Evolutionary conservation across 2,797 vertebrate species (phyloP).

Genomic region (Cuniculus paca): DNA sequence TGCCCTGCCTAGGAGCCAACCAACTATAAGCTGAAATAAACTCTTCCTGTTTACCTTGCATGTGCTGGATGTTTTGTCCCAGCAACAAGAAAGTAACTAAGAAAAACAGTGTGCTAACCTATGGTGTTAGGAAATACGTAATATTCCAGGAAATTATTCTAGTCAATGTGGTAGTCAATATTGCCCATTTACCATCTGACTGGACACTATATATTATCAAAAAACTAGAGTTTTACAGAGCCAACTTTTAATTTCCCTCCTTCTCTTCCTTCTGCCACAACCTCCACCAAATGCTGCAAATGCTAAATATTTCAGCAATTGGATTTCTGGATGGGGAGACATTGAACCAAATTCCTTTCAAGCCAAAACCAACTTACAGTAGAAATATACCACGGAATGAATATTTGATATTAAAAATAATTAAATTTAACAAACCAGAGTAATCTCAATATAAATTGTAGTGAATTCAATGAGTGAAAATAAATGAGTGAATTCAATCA

Average conservation of each 20-base stretch:
- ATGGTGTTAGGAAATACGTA: neutral
- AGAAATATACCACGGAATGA: neutral
- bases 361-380: neutral
- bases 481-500: neutral
- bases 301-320: accelerated
- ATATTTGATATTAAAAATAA: neutral
- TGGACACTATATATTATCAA: neutral
- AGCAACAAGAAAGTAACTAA: neutral
- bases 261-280: neutral
- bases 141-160: neutral
- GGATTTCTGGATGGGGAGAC: neutral
- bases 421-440: neutral
- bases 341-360: accelerated
- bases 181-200: neutral
- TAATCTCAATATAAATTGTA: neutral
- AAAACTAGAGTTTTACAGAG: neutral
- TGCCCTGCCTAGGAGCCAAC: neutral
- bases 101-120: neutral
- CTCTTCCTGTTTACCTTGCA: neutral
- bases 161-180: neutral
- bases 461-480: neutral
- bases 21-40: neutral
- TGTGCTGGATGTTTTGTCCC: neutral
- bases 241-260: neutral
- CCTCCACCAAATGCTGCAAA: neutral